phyloP scores from a whole-genome alignment of 2,888 invertebrate genomes.

The Dryadula phaetusa region DNA sequence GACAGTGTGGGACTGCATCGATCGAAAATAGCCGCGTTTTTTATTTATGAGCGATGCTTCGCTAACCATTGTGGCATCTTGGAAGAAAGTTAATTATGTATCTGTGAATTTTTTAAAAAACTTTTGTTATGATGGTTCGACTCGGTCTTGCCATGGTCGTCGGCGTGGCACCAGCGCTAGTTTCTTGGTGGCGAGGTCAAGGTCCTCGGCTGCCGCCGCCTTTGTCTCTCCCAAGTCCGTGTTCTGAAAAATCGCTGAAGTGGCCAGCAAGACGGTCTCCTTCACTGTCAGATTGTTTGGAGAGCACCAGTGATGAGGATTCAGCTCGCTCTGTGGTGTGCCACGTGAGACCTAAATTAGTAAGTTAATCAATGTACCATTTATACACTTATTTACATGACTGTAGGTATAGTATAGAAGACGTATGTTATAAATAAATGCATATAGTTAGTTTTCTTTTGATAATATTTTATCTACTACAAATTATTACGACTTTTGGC shows the following conservation, averaged over 20 bases:
- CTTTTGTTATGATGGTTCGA: constrained; percentile 67
- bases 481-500: background rate
- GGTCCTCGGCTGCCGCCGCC: constrained; percentile 61
- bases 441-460: too few relatives aligned
- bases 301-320: constrained; percentile 77
- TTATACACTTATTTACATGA: background rate
- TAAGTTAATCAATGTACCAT: constrained; percentile 56
- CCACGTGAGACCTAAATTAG: constrained; percentile 76
- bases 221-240: constrained; percentile 52
- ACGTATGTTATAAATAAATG: too few relatives aligned
- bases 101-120: constrained; percentile 51
- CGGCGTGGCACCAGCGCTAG: constrained; percentile 79
- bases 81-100: constrained; percentile 40
- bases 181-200: constrained; percentile 79
- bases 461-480: background rate
- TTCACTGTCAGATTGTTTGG: constrained; percentile 79
- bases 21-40: constrained; percentile 69
- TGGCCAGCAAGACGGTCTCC: constrained; percentile 74
- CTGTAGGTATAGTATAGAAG: too few relatives aligned
- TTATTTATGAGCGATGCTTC: constrained; percentile 64
- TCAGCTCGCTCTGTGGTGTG: constrained; percentile 77
- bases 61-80: constrained; percentile 46
- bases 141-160: constrained; percentile 80
- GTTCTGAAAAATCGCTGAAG: constrained; percentile 63
- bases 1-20: constrained; percentile 63